Conservation (phyloP, 2,888 invertebrate species). For the Dicyrtoma fusca region DNA sequence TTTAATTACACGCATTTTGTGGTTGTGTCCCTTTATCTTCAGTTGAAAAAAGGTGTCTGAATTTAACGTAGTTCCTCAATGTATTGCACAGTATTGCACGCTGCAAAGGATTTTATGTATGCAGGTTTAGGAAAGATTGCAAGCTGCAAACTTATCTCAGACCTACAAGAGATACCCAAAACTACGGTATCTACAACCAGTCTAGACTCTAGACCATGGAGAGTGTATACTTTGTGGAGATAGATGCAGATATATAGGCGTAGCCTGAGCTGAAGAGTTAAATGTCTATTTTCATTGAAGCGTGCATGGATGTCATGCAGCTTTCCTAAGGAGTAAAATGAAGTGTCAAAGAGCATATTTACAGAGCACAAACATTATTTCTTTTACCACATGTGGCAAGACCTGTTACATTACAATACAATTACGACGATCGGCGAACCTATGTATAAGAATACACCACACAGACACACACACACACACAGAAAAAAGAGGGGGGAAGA, state of each 20-base stretch:
- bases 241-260: too few species aligned
- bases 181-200: background rate
- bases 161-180: too few species aligned
- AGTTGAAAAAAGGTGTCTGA: too few species aligned
- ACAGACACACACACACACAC: too few species aligned
- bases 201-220: background rate
- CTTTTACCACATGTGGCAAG: conserved; percentile 1
- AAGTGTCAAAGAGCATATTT: conserved; percentile 8
- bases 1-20: too few species aligned
- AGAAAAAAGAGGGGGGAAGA: conserved; percentile 1
- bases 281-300: conserved; percentile 22
- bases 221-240: background rate
- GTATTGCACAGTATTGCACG: too few species aligned
- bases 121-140: too few species aligned
- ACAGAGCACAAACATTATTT: conserved; percentile 19
- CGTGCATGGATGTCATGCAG: background rate
- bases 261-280: background rate
- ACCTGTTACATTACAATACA: conserved; percentile 16
- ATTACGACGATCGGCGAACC: conserved; percentile 1
- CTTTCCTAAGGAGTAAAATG: background rate
- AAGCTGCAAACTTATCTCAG: too few species aligned
- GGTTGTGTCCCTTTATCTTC: too few species aligned
- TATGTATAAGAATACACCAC: too few species aligned
- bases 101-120: too few species aligned
- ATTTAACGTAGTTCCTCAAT: too few species aligned